phyloP scores from a whole-genome alignment of 1,140 invertebrate genomes.

The Temnothorax nylanderi region DNA sequence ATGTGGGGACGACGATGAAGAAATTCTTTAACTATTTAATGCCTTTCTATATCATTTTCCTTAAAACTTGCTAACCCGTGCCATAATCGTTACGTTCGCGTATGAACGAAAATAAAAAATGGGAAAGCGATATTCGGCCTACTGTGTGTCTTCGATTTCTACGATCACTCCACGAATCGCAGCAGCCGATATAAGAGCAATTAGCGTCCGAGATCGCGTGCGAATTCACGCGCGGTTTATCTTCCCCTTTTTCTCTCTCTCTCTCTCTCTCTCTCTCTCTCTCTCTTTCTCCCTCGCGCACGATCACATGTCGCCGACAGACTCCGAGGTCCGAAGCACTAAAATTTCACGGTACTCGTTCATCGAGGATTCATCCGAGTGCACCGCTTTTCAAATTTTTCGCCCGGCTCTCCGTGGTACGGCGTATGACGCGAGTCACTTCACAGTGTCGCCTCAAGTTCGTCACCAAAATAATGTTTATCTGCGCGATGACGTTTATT shows the following conservation, averaged over 20 bases:
- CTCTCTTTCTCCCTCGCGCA: background rate
- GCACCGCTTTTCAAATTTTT: conserved; percentile 29
- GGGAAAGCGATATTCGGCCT: background rate
- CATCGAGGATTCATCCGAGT: conserved; percentile 8
- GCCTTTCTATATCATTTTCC: background rate
- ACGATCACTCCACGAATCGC: conserved; percentile 19
- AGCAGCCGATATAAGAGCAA: background rate
- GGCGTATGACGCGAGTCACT: conserved; percentile 20
- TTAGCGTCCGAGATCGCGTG: conserved; percentile 17
- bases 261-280: background rate
- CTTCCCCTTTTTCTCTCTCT: background rate
- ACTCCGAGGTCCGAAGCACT: conserved; percentile 36
- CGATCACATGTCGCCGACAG: conserved; percentile 49
- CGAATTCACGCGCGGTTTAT: conserved; percentile 32
- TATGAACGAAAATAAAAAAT: background rate
- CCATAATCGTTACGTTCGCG: background rate
- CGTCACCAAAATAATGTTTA: conserved; percentile 35
- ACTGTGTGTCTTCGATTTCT: background rate
- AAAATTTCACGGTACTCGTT: conserved; percentile 39
- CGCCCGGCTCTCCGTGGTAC: background rate
- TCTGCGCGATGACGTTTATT: background rate
- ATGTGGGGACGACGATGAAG: background rate
- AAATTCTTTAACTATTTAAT: background rate
- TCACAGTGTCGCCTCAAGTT: conserved; percentile 12
- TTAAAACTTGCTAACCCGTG: background rate